A percentile compares a stretch with the other conserved stretches of the same genome.
These are phyloP conservation scores for Cynodonichthys magdalenae DNA, from an alignment of 2,797 vertebrate species.

Conservation along the genomic window DNA sequence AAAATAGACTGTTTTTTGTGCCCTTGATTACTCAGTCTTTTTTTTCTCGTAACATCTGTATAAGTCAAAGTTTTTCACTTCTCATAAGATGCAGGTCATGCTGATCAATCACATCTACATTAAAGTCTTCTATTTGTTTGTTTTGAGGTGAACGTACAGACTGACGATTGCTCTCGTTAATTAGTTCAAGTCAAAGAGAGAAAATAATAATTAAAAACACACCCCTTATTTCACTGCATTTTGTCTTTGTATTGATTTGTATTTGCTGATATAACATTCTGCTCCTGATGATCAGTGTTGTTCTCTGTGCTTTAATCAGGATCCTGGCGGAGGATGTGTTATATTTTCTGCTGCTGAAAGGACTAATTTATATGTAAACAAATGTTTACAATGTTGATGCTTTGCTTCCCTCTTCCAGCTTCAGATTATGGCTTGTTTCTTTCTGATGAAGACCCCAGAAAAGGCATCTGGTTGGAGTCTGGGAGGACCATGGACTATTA, in stretches of 20 bases:
- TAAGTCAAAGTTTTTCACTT: background rate
- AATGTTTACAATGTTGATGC: constrained; percentile 6
- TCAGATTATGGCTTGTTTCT: constrained; percentile 97
- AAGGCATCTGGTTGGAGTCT: constrained; percentile 99
- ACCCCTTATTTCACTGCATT: no score
- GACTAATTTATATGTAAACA: no score
- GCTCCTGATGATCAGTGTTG: background rate
- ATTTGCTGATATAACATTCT: background rate
- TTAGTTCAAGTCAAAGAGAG: background rate
- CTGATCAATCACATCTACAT: constrained; percentile 1
- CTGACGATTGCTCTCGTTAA: background rate
- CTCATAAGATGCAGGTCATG: background rate
- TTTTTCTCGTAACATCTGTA: background rate
- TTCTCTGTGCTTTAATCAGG: background rate
- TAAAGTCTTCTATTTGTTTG: background rate
- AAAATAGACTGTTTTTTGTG: background rate
- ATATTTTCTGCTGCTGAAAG: background rate
- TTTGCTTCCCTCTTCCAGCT: constrained; percentile 74
- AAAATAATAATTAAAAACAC: background rate
- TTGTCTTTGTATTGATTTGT: background rate
- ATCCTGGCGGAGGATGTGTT: background rate
- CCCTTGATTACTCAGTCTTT: background rate
- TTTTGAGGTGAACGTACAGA: constrained; percentile 1
- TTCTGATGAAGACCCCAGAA: constrained; percentile 96
- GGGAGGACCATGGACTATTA: constrained; percentile 98